These are phyloP conservation scores for Callionymus lyra DNA, from an alignment of 2,113 vertebrate species.

Conservation along the genomic window DNA sequence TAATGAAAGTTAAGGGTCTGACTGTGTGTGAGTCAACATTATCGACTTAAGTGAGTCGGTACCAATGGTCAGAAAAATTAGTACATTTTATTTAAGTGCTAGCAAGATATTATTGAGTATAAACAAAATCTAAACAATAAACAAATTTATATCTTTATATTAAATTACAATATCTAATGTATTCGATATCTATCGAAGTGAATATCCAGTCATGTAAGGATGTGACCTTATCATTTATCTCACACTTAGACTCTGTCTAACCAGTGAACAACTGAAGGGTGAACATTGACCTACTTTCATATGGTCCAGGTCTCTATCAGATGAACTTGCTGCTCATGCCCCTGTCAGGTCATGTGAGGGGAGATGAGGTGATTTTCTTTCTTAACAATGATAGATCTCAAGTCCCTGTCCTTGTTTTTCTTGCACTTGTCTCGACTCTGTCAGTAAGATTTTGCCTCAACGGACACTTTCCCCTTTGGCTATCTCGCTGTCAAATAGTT, in stretches of 20 bases:
- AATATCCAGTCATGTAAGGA: too few species aligned
- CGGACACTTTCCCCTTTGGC: not conserved
- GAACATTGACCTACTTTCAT: conserved; percentile 57
- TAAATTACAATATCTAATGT: too few species aligned
- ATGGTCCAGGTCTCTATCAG: conserved; percentile 11
- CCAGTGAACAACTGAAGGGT: conserved; percentile 40
- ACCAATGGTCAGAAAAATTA: too few species aligned
- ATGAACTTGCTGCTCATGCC: conserved; percentile 9
- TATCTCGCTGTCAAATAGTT: not conserved
- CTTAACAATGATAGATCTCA: conserved; percentile 1
- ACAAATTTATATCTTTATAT: too few species aligned
- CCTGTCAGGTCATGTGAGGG: conserved; percentile 43
- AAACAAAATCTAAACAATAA: too few species aligned
- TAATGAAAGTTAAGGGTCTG: too few species aligned
- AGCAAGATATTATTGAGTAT: too few species aligned
- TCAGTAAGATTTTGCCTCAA: not conserved
- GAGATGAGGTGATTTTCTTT: conserved; percentile 20
- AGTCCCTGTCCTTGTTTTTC: conserved; percentile 7
- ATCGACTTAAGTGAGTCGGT: too few species aligned
- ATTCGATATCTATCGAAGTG: not conserved
- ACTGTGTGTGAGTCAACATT: too few species aligned
- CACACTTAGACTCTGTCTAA: conserved; percentile 27
- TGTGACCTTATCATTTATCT: too few species aligned
- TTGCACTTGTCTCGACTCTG: conserved; percentile 3
- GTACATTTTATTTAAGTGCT: too few species aligned